Evolutionary conservation across 2,797 vertebrate genomes (phyloP), one percentile per base, ranked within the genome.

Genomic region (Urocyon cinereoargenteus): DNA sequence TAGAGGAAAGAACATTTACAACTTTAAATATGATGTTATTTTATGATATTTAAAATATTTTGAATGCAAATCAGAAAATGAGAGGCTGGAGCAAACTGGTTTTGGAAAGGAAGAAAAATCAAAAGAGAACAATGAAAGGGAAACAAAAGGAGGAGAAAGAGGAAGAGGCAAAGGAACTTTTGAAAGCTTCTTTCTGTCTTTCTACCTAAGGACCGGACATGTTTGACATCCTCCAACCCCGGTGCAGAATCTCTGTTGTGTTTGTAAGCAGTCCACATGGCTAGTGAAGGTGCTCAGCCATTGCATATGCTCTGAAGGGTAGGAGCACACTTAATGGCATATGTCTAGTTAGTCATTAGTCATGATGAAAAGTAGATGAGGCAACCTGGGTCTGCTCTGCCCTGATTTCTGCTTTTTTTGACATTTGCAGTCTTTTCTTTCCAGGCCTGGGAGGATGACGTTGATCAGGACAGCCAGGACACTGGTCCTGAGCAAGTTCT

Each of bases 31-130:
- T 3, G 24, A 86, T 92, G 61, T 87, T 79, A 68, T 91, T 96
- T 96, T 88, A 85, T 73, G 26, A 28, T 83, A 62, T 64, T 81
- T 86, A 91, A 82, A 85, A 82, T 77, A 45, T 64, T 84, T 85
- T 72, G 55, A 78, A 51, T 79, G 19, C 34, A 26, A 95, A 55
- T 18, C 36, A 72, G 49, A 49, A 95, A 86, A 86, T 83, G 86
- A 92, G 91, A 92, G 57, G 3, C 12, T 61, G n/a, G 15, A 82
- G n/a, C 18, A 90, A 91, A 86, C 22, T 59, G 92, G 36, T 81
- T 92, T 96, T 62, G 84, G 79, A 70, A 92, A 85, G 15, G 28
- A 51, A 51, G 15, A 93, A 93, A 57, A 90, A 70, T 73, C 2
- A 59, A 92, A 84, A 89, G 18, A 79, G 68, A 93, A n/a, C 2